Evolutionary conservation across 2,888 invertebrate species (phyloP), one percentile per base, ranked within the genome.

Genomic region (Phortica magna): DNA sequence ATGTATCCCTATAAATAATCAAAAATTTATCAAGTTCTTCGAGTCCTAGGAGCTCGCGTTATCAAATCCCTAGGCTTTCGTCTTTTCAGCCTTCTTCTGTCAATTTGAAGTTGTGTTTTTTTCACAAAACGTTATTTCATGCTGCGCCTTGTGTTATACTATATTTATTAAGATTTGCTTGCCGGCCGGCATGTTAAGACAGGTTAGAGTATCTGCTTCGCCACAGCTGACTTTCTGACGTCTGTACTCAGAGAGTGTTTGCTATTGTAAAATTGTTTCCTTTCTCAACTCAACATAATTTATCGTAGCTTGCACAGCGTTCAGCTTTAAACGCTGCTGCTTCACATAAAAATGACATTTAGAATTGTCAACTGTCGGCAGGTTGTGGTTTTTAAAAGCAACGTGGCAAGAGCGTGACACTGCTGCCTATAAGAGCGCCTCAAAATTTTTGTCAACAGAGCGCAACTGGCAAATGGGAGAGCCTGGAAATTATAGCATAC

Each of bases 331-430:
- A 31, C 31, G 31, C 42, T 41, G 71, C 43, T 57, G 41, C 59
- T 41, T 55, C 72, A 59, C 39, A 61, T 55, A 75, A 71, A 82
- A 83, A 77, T 83, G 83, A 81, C 82, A 84, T 78, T 79, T 82
- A 77, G 79, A 83, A 84, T 79, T 80, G 83, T 85, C 85, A 84
- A 81, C 83, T 83, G 82, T 85, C 85, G 83, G 82, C 83, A 82
- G 84, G 79, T 83, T 81, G 83, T 77, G 84, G 83, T 83, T 83
- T 83, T 86, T 73, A 83, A 83, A 48, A 48, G 14, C 1, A 61
- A 84, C 80, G 84, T 82, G 79, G 78, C 84, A 84, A 64, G 68
- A 43, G 76, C 61, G 19, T 12, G 31, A 57, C 73, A 79, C 73
- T 77, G 10, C 10, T 3, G 31, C 71, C 19, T 59, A 61, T 72